Evolutionary conservation across 2,888 invertebrate species (phyloP).

Genomic region (Eristalinus aeneus): DNA sequence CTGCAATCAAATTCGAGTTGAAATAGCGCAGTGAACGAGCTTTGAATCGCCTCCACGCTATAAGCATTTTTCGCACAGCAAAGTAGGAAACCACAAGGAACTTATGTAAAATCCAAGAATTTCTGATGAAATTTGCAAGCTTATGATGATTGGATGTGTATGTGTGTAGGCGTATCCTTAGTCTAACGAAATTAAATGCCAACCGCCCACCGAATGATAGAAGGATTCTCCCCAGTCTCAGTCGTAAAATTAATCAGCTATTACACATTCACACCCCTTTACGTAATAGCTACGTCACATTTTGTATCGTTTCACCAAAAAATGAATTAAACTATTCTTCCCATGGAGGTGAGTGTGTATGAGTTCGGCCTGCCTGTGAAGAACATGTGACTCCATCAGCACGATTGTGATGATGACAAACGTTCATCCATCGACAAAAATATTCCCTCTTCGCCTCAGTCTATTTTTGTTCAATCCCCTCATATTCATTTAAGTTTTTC

Average conservation of each 20-base stretch:
- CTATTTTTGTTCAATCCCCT: constrained; percentile 35
- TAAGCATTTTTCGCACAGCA: not conserved
- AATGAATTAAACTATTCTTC: constrained; percentile 6
- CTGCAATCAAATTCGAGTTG: not conserved
- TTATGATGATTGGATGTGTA: not conserved
- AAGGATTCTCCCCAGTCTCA: not conserved
- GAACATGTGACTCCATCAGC: constrained; percentile 45
- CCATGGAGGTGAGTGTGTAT: constrained; percentile 6
- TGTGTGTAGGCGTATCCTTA: not conserved
- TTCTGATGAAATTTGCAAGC: not conserved
- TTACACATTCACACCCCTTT: constrained; percentile 29
- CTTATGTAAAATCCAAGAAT: not conserved
- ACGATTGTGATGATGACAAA: constrained; percentile 7
- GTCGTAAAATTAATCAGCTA: not conserved
- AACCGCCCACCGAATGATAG: not conserved
- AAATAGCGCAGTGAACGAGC: not conserved
- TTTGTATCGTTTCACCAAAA: not conserved
- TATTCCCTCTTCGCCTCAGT: constrained; percentile 8
- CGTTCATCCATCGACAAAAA: constrained; percentile 29
- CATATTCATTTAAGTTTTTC: not conserved
- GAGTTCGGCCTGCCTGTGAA: constrained; percentile 19
- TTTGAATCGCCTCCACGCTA: too few relatives aligned
- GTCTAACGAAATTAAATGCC: not conserved
- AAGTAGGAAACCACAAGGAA: not conserved
- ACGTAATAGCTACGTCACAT: constrained; percentile 33